Evolutionary conservation across 2,797 vertebrate genomes (phyloP).

Genomic region (Hyperoplus lanceolatus): DNA sequence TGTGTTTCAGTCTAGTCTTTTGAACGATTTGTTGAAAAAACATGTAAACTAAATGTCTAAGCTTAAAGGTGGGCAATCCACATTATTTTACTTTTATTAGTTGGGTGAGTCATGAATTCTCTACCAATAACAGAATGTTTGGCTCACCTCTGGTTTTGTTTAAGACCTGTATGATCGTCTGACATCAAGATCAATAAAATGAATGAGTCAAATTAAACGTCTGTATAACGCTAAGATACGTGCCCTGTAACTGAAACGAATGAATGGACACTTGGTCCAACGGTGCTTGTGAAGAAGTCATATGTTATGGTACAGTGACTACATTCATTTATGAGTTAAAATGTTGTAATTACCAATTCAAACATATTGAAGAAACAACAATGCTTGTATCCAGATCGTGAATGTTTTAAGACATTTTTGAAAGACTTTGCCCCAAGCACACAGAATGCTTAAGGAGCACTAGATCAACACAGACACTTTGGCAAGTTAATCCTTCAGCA

Average conservation of each 20-base stretch:
- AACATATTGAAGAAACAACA: not conserved
- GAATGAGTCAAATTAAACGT: too few relatives aligned
- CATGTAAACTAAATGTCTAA: slow-evolving; percentile 1
- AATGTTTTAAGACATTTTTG: slow-evolving; percentile 2
- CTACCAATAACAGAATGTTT: not conserved
- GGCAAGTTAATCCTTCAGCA: not conserved
- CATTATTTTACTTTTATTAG: not conserved
- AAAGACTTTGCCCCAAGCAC: not conserved
- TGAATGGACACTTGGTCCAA: too few relatives aligned
- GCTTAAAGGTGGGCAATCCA: not conserved
- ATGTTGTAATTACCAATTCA: not conserved
- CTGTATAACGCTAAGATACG: too few relatives aligned
- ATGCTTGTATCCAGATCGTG: not conserved
- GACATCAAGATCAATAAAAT: too few relatives aligned
- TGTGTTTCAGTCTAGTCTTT: too few relatives aligned
- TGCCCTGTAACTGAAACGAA: too few relatives aligned
- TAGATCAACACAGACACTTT: slow-evolving; percentile 1
- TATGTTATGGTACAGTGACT: too few relatives aligned
- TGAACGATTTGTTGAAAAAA: too few relatives aligned
- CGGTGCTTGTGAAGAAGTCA: too few relatives aligned
- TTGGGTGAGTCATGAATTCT: not conserved
- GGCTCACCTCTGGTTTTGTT: not conserved
- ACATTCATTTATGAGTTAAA: not conserved
- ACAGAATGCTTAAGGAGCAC: not conserved
- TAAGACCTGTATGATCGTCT: not conserved